These are phyloP conservation scores for Amblyjoppa proteus DNA, from an alignment of 2,888 invertebrate genomes.

Conservation along the genomic window DNA sequence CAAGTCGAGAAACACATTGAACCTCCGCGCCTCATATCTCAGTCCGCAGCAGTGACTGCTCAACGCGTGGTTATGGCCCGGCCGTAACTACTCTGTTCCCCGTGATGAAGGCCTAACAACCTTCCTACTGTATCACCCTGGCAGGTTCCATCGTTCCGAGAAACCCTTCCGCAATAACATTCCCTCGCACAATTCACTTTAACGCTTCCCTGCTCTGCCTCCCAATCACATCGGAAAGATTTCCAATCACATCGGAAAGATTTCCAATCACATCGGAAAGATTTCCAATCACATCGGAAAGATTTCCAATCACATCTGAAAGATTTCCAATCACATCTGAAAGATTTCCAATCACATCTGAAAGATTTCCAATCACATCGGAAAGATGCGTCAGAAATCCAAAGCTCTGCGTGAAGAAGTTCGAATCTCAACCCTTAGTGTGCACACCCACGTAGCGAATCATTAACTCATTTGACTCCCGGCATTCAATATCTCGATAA, in stretches of 20 bases:
- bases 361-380: too few relatives aligned
- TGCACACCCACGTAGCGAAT: too few relatives aligned
- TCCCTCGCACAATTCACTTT: not conserved
- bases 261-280: not conserved
- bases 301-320: not conserved
- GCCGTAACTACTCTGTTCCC: conserved; percentile 8
- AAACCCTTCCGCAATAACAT: not conserved
- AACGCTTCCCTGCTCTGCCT: not conserved
- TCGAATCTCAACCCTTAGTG: too few relatives aligned
- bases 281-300: not conserved
- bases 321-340: too few relatives aligned
- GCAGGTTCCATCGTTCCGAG: not conserved
- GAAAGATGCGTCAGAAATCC: not conserved
- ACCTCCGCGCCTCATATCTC: not conserved
- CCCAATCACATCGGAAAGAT: not conserved
- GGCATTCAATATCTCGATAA: too few relatives aligned
- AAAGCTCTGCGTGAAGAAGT: not conserved
- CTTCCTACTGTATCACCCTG: not conserved
- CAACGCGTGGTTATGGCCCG: conserved; percentile 32
- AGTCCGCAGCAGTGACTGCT: conserved; percentile 37
- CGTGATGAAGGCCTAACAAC: conserved; percentile 6
- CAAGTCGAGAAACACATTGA: conserved; percentile 18
- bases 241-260: not conserved
- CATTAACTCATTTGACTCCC: too few relatives aligned
- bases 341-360: too few relatives aligned